Base-by-base conservation (phyloP, 2,888 invertebrate genomes). In the Pyrgus malvae region DNA sequence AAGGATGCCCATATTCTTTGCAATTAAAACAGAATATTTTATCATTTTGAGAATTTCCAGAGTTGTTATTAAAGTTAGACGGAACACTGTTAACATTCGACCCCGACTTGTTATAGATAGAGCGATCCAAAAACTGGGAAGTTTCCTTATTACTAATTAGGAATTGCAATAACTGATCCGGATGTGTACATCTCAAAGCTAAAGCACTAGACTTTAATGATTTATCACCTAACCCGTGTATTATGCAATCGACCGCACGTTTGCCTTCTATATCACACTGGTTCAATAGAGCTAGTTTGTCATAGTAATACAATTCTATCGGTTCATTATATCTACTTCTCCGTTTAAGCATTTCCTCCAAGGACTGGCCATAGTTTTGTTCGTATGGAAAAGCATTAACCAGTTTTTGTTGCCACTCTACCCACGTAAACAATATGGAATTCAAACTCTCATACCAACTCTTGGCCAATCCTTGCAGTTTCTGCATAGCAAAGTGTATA, bases 391-490 rank as follows among this genome's bases (percentile, higher is more conserved):
- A 57, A 12, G 53, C 54, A 44, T 12, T 54, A 11, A 45, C 2
- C 21, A 57, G 33, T 12, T 57, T 57, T 12, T 44, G 23, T 27
- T 57, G 54, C 57, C 57, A 57, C 11, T 57, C 49, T 0, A 9
- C 25, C 57, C 54, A 57, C 35, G 17, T 49, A 37, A 46, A 57
- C 3, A 57, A 33, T 12, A 57, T 45, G 0, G 54, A 54, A 7
- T 21, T 25, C 16, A 57, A 41, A 31, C 57, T 40, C 31, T 57
- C 49, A 14, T 54, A 54, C 57, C 57, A 57, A 16, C 57, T 53
- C 55, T 56, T 61, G 55, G 58, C 60, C 55, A 58, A 57, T 51
- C 60, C 57, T 23, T 53, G 53, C 29, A 57, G 42, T 45, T 60
- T 56, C 14, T 49, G 56, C 45, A 56, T 51, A 8, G 50, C 45